Conservation (phyloP, 2,113 vertebrate genomes). For the Campylomormyrus tamandua region DNA sequence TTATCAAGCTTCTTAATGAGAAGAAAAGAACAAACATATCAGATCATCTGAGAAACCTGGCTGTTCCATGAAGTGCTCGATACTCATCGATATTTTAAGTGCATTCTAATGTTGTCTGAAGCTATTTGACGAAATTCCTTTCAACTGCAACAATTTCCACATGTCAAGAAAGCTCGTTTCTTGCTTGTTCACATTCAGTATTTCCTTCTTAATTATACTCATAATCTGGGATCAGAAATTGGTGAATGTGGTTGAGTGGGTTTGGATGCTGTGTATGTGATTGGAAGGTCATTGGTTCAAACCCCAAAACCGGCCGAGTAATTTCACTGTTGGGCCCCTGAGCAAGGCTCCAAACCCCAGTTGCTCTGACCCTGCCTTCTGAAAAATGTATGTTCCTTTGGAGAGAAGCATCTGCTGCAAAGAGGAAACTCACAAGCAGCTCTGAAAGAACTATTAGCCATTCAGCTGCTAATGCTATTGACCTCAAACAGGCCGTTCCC, state of each 20-base stretch:
- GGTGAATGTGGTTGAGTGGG: background rate
- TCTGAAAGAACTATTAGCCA: background rate
- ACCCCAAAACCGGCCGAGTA: background rate
- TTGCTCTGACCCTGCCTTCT: background rate
- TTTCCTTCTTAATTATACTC: background rate
- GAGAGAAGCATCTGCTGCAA: background rate
- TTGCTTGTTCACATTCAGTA: background rate
- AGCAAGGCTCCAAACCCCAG: background rate
- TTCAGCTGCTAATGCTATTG: background rate
- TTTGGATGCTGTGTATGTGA: background rate
- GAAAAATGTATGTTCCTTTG: background rate
- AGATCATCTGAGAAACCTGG: background rate
- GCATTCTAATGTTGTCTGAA: slow-evolving; percentile 8
- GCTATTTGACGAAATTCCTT: background rate
- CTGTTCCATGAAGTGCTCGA: background rate
- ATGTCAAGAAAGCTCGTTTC: background rate
- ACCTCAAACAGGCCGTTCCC: background rate
- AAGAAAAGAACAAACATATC: background rate
- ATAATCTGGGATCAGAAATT: background rate
- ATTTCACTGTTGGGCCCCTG: background rate
- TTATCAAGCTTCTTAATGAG: background rate
- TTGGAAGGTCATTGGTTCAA: background rate
- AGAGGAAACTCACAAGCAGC: background rate
- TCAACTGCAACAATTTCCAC: background rate
- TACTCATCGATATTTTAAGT: background rate